Conservation (phyloP, 2,797 vertebrate genomes). For the Sebastes minor region DNA sequence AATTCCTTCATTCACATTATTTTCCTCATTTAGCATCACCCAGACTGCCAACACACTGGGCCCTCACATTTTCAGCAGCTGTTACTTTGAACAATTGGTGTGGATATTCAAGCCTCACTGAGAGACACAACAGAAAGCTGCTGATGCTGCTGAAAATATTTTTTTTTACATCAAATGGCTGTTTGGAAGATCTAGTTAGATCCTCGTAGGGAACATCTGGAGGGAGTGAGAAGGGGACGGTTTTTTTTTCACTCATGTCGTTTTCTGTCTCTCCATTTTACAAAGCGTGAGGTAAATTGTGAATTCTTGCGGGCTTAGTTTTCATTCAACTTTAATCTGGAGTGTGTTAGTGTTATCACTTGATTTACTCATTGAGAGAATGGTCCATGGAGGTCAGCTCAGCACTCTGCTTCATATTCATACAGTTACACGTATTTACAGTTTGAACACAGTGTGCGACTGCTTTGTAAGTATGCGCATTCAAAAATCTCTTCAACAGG, state of each 20-base stretch:
- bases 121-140: slow-evolving; percentile 23
- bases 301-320: not conserved
- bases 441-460: too few species aligned
- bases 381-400: not conserved
- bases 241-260: too few species aligned
- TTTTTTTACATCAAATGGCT: slow-evolving; percentile 31
- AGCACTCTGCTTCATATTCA: not conserved
- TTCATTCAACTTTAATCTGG: not conserved
- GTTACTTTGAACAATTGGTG: slow-evolving; percentile 29
- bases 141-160: slow-evolving; percentile 33
- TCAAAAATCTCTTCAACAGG: not conserved
- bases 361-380: not conserved
- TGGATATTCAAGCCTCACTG: slow-evolving; percentile 1
- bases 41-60: slow-evolving; percentile 2
- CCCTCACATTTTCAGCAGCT: slow-evolving; percentile 21
- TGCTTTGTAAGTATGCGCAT: not conserved
- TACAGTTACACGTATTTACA: too few species aligned
- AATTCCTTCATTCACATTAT: not conserved
- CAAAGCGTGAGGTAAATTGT: not conserved
- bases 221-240: not conserved
- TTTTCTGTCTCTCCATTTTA: not conserved
- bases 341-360: not conserved
- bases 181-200: slow-evolving; percentile 8
- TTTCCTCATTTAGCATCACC: slow-evolving; percentile 14
- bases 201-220: not conserved